Conservation (phyloP, 2,888 invertebrate genomes). For the Podabrus alpinus region DNA sequence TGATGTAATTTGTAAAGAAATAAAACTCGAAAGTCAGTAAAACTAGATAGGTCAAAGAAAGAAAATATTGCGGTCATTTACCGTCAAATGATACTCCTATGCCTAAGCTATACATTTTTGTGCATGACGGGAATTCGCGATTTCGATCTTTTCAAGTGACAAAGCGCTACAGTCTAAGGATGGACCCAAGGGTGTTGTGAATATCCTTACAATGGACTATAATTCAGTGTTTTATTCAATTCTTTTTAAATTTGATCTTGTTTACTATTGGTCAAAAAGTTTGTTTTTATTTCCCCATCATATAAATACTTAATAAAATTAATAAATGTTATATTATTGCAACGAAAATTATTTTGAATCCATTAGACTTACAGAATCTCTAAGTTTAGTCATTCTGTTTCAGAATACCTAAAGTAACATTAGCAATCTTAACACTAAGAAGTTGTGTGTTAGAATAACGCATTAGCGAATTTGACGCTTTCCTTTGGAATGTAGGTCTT, state of each 20-base stretch:
- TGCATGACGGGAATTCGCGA: constrained; percentile 37
- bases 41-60: constrained; percentile 34
- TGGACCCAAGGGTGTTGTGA: constrained; percentile 15
- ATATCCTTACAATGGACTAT: constrained; percentile 8
- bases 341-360: constrained; percentile 38
- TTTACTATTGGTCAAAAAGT: not conserved
- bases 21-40: constrained; percentile 16
- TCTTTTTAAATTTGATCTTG: not conserved
- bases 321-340: not conserved
- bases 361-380: constrained; percentile 53
- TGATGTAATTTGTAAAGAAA: not conserved
- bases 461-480: constrained; percentile 52
- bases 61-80: constrained; percentile 36
- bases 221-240: constrained; percentile 12
- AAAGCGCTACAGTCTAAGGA: constrained; percentile 27
- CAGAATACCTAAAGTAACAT: constrained; percentile 54
- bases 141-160: constrained; percentile 34
- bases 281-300: not conserved
- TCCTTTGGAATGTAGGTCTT: constrained; percentile 47
- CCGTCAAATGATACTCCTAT: constrained; percentile 37
- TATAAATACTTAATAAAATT: not conserved
- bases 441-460: constrained; percentile 48
- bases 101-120: constrained; percentile 37
- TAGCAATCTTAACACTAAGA: constrained; percentile 49
- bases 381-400: constrained; percentile 56